Evolutionary conservation across 2,113 vertebrate genomes (phyloP), one percentile per base, ranked within the genome.

Genomic region (Camelus bactrianus): DNA sequence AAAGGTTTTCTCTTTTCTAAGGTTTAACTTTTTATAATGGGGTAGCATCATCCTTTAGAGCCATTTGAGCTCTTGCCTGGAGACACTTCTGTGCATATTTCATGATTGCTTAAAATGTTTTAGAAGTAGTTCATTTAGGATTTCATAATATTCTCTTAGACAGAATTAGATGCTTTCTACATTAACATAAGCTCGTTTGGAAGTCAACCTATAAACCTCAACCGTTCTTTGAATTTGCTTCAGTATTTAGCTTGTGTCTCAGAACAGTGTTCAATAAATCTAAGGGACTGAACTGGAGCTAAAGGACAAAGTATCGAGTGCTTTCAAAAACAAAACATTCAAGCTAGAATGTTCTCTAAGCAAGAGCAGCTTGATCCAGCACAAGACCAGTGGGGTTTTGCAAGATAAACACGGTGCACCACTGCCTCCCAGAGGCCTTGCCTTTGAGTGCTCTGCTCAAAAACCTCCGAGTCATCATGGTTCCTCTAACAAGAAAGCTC

Each of bases 401-500:
- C 72, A 89, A 77, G 32, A 54, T n/a, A 30, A 91, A 58, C 2
- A 2, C 0, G 15, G 26, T 83, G 65, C 94, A 65, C 32, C 72
- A 96, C 93, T 95, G 96, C 94, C 94, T 69, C 97, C 93, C 97
- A 85, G 91, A 96, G 96, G 96, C 95, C 64, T 64, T 32, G 73
- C 35, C 28, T 30, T 32, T 24, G 42, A 72, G 50, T 22, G 79
- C 94, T 32, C 48, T 89, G 76, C 52, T 80, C 76, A 80, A 97
- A 98, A 97, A 98, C 8, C 91, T 76, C 91, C 14, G 15, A 87
- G 97, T 98, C 98, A 98, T 97, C 95, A 97, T 94, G 93, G 97
- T 87, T 72, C 79, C 91, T n/a, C 13, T 24, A 16, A 56, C 10
- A 58, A 82, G 35, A 75, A 79, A 67, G 75, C 35, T 50, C 52